Evolutionary conservation across 2,888 invertebrate species (phyloP), one percentile per base, ranked within the genome.

Genomic region (Margaritifera margaritifera): DNA sequence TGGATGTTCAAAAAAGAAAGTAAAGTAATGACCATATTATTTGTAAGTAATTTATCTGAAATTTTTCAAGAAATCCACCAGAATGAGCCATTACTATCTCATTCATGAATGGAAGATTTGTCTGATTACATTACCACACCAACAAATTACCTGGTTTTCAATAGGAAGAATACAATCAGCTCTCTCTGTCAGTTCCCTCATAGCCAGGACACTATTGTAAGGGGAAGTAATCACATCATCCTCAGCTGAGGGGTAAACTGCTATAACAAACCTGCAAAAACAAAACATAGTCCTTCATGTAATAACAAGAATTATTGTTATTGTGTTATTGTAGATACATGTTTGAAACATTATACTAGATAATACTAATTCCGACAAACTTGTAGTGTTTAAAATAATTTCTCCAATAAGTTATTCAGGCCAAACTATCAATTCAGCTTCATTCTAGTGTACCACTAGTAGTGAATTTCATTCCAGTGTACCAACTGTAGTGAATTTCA

Each of bases 181-280:
- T 78, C 86, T 84, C 42, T 90, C 87, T 25, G 89, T 90, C 24
- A 91, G 79, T 66, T 89, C 85, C 52, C 84, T 81, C 87, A 90
- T 89, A 25, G 90, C 90, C 58, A 91, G 82, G 4, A 90, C 87
- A 75, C 88, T 88, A 84, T 91, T 91, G 77, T 91, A 90, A 51
- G 90, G 90, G 60, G 90, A 90, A 62, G 90, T 91, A 73, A 91
- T 84, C 50, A 91, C 91, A 78, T 91, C 90, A 83, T 91, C 91
- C 69, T 90, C 89, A 51, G 80, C 83, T 15, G 90, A 90, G 1
- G 90, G 90, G 71, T 89, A 90, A n/a, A 90, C 90, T 18, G 90
- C 88, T n/a, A 88, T 89, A 22, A 90, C 90, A 84, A 90, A 90
- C 69, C 89, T 89, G 65, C 3, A 70, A 66, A 59, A 24, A 64